phyloP scores from a whole-genome alignment of 2,888 invertebrate genomes.

The Tillus elongatus region DNA sequence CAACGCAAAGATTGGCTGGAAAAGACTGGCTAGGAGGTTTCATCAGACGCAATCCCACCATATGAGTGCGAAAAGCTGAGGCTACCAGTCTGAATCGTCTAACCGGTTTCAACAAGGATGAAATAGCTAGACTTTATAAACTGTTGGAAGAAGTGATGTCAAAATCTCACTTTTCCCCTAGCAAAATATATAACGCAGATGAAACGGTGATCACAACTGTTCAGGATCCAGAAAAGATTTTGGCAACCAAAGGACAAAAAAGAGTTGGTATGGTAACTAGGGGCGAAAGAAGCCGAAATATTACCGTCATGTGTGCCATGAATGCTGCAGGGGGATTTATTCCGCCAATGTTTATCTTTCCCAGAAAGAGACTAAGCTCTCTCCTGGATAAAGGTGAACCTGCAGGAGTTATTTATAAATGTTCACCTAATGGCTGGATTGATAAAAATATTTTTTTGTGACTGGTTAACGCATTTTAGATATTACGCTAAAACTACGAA shows the following conservation, averaged over 20 bases:
- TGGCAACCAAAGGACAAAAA: constrained; percentile 12
- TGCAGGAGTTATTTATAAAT: constrained; percentile 11
- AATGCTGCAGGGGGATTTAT: constrained; percentile 11
- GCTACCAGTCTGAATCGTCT: background rate
- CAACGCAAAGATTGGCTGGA: too few relatives aligned
- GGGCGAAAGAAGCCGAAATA: constrained; percentile 11
- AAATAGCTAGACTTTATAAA: too few relatives aligned
- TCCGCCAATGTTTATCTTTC: constrained; percentile 13
- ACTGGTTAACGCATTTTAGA: constrained; percentile 13
- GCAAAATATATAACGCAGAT: too few relatives aligned
- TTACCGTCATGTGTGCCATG: constrained; percentile 12
- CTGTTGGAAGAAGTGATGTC: too few relatives aligned
- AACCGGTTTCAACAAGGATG: background rate
- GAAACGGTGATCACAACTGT: constrained; percentile 13
- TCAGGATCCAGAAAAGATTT: constrained; percentile 11
- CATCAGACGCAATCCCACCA: constrained; percentile 4
- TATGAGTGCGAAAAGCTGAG: background rate
- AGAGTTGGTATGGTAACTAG: constrained; percentile 11
- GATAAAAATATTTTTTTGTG: constrained; percentile 11
- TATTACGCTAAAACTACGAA: constrained; percentile 8
- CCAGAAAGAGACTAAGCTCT: constrained; percentile 10
- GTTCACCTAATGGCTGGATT: constrained; percentile 14
- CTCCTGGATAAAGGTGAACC: constrained; percentile 10
- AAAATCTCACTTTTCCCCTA: too few relatives aligned
- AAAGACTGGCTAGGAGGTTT: background rate